A percentile compares a stretch with the other conserved stretches of the same genome.
Conservation (phyloP, 35 echinoderm and acorn worm species). For the Acanthaster planci region DNA sequence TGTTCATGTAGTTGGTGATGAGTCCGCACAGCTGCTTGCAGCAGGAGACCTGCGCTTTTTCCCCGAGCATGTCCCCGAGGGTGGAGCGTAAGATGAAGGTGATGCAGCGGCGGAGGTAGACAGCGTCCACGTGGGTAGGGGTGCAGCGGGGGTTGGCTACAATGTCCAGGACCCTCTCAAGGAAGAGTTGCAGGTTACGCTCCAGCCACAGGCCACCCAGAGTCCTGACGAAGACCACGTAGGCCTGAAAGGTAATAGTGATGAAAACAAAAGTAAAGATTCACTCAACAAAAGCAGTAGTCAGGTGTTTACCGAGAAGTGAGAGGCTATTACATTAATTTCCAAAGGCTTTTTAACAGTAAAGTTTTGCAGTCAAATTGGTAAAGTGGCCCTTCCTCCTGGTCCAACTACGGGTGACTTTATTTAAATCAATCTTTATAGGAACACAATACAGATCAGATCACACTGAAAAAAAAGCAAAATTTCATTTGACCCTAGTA, state of each 20-base stretch:
- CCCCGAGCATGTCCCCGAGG: slow-evolving; percentile 87
- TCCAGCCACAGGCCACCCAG: slow-evolving; percentile 95
- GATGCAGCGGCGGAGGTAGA: slow-evolving; percentile 87
- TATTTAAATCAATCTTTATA: too few species aligned
- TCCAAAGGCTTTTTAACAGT: too few species aligned
- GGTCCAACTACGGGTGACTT: too few species aligned
- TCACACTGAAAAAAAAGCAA: too few species aligned
- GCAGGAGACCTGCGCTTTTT: slow-evolving; percentile 92
- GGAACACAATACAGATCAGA: too few species aligned
- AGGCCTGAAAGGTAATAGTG: slow-evolving; percentile 62
- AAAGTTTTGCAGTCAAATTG: too few species aligned
- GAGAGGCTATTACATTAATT: too few species aligned
- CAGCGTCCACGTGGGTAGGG: slow-evolving; percentile 94
- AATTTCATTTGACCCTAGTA: too few species aligned
- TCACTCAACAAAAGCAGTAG: too few species aligned
- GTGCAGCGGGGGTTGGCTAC: slow-evolving; percentile 89
- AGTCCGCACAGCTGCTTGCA: slow-evolving; percentile 84
- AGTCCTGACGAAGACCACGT: slow-evolving; percentile 79
- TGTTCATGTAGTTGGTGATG: slow-evolving; percentile 94
- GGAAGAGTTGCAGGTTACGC: slow-evolving; percentile 82
- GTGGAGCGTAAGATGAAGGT: slow-evolving; percentile 86
- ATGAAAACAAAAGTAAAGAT: too few species aligned
- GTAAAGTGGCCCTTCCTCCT: too few species aligned
- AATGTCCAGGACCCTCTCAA: slow-evolving; percentile 71
- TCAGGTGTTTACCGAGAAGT: too few species aligned